Evolutionary conservation across 2,888 invertebrate genomes (phyloP), one percentile per base, ranked within the genome.

Genomic region (Synergus gifuensis): DNA sequence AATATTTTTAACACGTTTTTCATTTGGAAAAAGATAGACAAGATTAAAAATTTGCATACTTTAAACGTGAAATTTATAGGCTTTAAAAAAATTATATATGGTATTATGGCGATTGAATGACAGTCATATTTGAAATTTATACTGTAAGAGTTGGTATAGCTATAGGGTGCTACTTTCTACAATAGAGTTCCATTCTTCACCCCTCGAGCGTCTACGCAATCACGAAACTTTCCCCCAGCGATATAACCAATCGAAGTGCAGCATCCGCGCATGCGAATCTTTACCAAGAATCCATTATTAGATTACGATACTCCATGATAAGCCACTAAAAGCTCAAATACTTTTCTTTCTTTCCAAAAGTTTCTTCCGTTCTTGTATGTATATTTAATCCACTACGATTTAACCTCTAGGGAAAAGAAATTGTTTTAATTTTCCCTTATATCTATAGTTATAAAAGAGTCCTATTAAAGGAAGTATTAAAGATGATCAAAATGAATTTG

Each of bases 181-280:
- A 66, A 83, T 79, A 62, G 66, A 46, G 80, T 79, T 77, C 80
- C 7, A 49, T 49, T 49, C 69, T 69, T 36, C 83, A 80, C 82
- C 78, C 79, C 83, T 84, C 85, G 82, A 87, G 86, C 88, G 88
- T 90, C 87, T 88, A 91, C 88, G 88, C 87, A 87, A 85, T 86
- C 87, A 85, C 86, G 83, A 84, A 85, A 83, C 87, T 85, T 87
- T 85, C 87, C 86, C 86, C 83, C 83, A 62, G 80, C 81, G 83
- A 84, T 86, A 84, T 86, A 85, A 84, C 92, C 92, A 92, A 92
- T 91, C 88, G 83, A 86, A 86, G 81, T 86, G 80, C 91, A 91
- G 90, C 91, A 91, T 91, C 91, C 90, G 89, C 90, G 90, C 91
- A 91, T 91, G 91, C 91, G 91, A 87, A 78, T 84, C 80, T 82